Evolutionary conservation across 2,113 vertebrate species (phyloP).

Genomic region (Galbula dea): DNA sequence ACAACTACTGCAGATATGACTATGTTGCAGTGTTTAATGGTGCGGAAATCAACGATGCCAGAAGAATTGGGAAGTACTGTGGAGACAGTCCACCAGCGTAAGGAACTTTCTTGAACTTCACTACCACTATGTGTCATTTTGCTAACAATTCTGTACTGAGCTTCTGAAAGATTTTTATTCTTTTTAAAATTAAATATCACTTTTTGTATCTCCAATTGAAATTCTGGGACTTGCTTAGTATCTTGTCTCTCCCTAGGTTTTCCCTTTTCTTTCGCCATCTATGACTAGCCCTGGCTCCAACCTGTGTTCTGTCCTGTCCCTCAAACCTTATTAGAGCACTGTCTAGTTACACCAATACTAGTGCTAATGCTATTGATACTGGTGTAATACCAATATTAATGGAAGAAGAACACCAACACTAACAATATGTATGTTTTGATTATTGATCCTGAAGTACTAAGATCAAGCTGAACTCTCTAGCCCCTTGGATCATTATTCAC

Average conservation of each 20-base stretch:
- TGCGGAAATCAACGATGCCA: conserved; percentile 90
- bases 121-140: neutral
- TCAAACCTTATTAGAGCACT: neutral
- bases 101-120: conserved; percentile 59
- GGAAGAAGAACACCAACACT: neutral
- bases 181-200: neutral
- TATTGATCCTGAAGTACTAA: neutral
- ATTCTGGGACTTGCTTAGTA: neutral
- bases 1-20: conserved; percentile 97
- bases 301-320: neutral
- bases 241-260: neutral
- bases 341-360: neutral
- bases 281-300: neutral
- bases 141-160: neutral
- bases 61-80: conserved; percentile 93
- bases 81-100: conserved; percentile 95
- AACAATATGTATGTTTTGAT: neutral
- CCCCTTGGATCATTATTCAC: neutral
- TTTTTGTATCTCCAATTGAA: neutral
- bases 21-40: conserved; percentile 94
- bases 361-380: neutral
- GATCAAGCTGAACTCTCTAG: neutral
- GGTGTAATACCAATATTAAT: neutral
- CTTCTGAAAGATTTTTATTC: neutral
- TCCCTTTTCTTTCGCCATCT: neutral